phyloP scores from a whole-genome alignment of 2,888 invertebrate genomes.

The Flexamia atlantica region DNA sequence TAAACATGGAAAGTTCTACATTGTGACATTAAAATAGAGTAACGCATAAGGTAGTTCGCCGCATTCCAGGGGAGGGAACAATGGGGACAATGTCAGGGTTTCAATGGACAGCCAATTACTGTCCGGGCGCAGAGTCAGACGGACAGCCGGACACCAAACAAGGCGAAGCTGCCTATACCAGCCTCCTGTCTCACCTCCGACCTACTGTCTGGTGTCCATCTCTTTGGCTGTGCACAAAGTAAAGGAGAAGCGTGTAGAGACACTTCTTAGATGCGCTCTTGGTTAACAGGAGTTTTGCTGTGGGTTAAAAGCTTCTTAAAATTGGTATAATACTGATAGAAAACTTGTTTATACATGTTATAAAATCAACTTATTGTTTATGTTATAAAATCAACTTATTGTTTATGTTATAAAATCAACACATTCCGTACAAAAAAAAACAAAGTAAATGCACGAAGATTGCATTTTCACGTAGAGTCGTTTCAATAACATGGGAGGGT shows the following conservation, averaged over 20 bases:
- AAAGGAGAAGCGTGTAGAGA: background rate
- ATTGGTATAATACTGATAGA: no score
- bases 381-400: no score
- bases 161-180: conserved; percentile 2
- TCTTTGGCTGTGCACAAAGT: background rate
- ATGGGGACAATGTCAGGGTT: conserved; percentile 45
- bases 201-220: background rate
- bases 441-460: no score
- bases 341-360: no score
- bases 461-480: no score
- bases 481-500: no score
- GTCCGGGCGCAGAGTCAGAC: conserved; percentile 25
- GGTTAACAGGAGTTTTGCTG: no score
- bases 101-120: conserved; percentile 58
- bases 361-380: no score
- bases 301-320: no score
- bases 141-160: conserved; percentile 18
- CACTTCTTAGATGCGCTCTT: no score
- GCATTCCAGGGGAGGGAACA: conserved; percentile 26
- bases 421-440: no score
- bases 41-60: background rate
- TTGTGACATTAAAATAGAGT: background rate
- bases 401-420: no score
- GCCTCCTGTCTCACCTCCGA: background rate
- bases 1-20: background rate